Conservation (phyloP, 2,888 invertebrate species). For the Tribolium freemani region DNA sequence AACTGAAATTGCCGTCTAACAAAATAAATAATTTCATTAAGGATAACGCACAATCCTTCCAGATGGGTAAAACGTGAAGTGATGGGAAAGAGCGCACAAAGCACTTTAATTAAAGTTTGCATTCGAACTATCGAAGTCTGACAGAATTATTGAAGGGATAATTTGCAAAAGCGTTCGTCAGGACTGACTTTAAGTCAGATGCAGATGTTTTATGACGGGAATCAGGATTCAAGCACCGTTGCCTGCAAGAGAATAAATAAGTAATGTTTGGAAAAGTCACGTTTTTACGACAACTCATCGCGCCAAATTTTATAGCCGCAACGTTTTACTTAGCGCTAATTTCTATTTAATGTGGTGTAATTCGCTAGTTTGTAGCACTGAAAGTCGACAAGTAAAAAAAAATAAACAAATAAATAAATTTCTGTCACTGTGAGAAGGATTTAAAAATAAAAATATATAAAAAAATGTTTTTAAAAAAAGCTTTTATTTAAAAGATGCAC, state of each 20-base stretch:
- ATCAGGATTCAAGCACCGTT: neutral
- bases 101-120: constrained; percentile 26
- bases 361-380: neutral
- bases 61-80: neutral
- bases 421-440: too few relatives aligned
- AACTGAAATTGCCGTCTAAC: neutral
- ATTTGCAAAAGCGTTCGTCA: constrained; percentile 1
- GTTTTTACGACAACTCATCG: constrained; percentile 4
- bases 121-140: neutral
- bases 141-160: constrained; percentile 3
- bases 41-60: neutral
- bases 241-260: neutral
- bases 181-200: neutral
- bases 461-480: too few relatives aligned
- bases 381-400: too few relatives aligned
- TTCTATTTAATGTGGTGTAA: too few relatives aligned
- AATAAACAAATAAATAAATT: too few relatives aligned
- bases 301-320: neutral
- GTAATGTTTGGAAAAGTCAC: neutral
- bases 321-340: neutral
- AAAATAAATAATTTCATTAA: constrained; percentile 23
- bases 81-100: neutral
- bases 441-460: too few relatives aligned
- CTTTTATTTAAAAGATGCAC: too few relatives aligned
- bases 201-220: neutral